Evolutionary conservation across 2,797 vertebrate genomes (phyloP), one percentile per base, ranked within the genome.

Genomic region (Gymnoscopelus braueri): DNA sequence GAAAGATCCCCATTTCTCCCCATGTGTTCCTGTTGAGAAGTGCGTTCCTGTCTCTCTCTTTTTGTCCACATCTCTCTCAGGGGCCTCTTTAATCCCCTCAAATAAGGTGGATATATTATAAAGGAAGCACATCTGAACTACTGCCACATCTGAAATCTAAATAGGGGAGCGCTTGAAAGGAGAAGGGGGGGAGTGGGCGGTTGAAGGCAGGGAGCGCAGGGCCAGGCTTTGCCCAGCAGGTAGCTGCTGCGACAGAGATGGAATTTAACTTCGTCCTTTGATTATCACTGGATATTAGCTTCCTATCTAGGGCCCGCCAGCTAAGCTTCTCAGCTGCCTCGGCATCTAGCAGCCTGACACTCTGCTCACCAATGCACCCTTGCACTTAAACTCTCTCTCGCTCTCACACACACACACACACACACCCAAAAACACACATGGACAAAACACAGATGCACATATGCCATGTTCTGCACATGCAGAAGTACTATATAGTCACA

Each of bases 221-320:
- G 7, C 5, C 29, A 72, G 63, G 77, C 65, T 61, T 64, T 51
- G 71, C 70, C 70, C 79, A 67, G 84, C 79, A 69, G 70, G 65
- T 68, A 70, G 70, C 80, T 67, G 58, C 82, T 56, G 79, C 61
- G 7, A 50, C 65, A 64, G 74, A 82, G 85, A 78, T 19, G 71
- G 61, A 79, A 78, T 85, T 79, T 65, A 79, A 77, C 84, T 60
- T 67, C 64, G 71, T 55, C 78, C 83, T 91, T 91, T 91, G 88
- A 91, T 90, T 82, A 80, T 80, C 15, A 3, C 65, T 64, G 72
- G 81, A 81, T 79, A 76, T 72, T 82, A 4, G 71, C 64, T 53
- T 24, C 73, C 75, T 63, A 24, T 80, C 75, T 54, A 66, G 14
- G 53, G 76, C 74, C 35, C 56, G 55, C 75, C 77, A 39, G 74